Conservation (phyloP, 2,113 vertebrate genomes). For the Theristicus caerulescens region DNA sequence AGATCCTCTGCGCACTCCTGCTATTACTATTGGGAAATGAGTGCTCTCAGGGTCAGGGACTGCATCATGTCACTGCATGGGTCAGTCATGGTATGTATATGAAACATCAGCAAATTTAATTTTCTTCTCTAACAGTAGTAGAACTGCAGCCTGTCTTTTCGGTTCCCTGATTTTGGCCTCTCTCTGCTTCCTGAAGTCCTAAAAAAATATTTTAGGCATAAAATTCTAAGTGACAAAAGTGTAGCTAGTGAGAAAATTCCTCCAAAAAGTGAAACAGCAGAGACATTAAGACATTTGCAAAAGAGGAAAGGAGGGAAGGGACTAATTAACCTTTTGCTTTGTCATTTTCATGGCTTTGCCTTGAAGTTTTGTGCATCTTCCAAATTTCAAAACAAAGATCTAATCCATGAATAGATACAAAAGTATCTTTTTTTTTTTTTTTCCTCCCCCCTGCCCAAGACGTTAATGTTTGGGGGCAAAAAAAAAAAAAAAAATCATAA, state of each 20-base stretch:
- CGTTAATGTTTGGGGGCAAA: not conserved
- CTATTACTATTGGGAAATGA: not conserved
- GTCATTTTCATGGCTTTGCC: not conserved
- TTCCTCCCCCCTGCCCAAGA: fast-evolving
- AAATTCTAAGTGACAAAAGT: not conserved
- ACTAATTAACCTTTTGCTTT: not conserved
- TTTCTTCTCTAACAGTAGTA: not conserved
- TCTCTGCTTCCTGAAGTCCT: not conserved
- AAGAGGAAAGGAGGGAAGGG: not conserved
- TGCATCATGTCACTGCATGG: not conserved
- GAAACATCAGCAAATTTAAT: not conserved
- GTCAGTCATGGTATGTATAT: fast-evolving
- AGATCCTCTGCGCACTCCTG: not conserved
- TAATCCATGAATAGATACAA: not conserved
- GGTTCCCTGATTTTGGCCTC: not conserved
- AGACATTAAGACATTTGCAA: not conserved
- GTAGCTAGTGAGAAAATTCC: not conserved
- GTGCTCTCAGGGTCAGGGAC: not conserved
- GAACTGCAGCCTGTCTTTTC: not conserved
- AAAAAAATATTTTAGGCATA: not conserved
- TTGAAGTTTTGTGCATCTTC: not conserved
- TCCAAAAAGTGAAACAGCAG: not conserved
- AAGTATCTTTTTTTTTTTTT: not conserved
- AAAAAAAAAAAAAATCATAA: too few species aligned
- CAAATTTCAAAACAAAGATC: not conserved